Evolutionary conservation across 2,888 invertebrate species (phyloP), one percentile per base, ranked within the genome.

Genomic region (Drosophila neonasuta): DNA sequence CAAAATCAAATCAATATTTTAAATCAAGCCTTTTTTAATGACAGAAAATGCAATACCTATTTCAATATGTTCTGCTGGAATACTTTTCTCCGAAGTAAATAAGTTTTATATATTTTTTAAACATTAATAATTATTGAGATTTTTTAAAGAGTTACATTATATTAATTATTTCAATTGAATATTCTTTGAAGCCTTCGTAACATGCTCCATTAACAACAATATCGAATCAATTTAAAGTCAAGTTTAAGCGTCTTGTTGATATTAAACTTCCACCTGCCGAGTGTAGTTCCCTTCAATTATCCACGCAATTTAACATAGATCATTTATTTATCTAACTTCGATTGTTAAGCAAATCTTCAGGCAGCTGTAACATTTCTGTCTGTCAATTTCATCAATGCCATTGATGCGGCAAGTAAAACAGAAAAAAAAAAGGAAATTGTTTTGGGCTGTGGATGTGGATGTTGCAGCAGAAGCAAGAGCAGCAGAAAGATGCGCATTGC

Each of bases 401-500:
- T 71, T 57, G 69, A 71, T 78, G 54, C 52, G 49, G 56, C 48
- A 50, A 63, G 45, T 39, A 48, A 44, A 51, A 54, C 68, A 58
- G 24, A 24, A 24, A 24, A 45, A 13, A 13, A 48, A 11, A 45
- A 45, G 10, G 8, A 63, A 59, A 54, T 61, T 71, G 64, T 59
- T 77, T 68, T 64, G 52, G 51, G 55, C 15, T 62, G 34, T 52
- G 49, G 57, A 44, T 65, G 62, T 42, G 61, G 50, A 60, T 56
- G 62, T 13, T 62, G 73, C 87, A 57, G 71, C 68, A 59, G 74
- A 64, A 71, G 54, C 79, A 80, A 80, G 83, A 57, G 74, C 68
- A 57, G 74, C 68, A 71, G 56, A 82, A 80, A 86, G 81, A 82
- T 87, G 87, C 87, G 86, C 81, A 87, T 74, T 83, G 87, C 72